Conservation (phyloP, 2,888 invertebrate species). For the Amblyjoppa fuscipennis region DNA sequence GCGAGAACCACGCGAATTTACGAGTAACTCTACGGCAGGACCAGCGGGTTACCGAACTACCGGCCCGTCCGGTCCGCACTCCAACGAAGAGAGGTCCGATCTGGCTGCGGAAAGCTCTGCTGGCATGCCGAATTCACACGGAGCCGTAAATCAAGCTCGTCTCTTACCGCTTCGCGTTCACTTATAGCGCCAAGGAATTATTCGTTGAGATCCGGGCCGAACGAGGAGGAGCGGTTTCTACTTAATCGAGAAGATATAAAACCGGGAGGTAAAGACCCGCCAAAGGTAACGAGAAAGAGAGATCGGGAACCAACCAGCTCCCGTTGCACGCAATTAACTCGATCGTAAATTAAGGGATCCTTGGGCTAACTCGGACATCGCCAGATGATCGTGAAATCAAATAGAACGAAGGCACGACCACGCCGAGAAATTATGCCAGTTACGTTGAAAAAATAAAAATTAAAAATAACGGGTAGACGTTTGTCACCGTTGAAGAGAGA, state of each 20-base stretch:
- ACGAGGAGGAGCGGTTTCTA: conserved; percentile 44
- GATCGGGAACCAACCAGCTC: conserved; percentile 22
- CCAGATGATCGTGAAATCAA: neutral
- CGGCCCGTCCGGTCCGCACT: neutral
- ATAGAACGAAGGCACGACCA: neutral
- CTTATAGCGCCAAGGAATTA: conserved; percentile 52
- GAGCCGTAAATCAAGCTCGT: conserved; percentile 59
- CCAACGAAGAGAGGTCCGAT: neutral
- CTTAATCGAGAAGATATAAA: conserved; percentile 56
- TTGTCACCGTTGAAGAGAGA: no score
- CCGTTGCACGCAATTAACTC: conserved; percentile 50
- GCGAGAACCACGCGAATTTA: conserved; percentile 55
- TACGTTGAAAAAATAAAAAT: no score
- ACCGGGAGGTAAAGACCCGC: conserved; percentile 29
- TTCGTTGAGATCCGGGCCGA: conserved; percentile 40
- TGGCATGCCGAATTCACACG: conserved; percentile 49
- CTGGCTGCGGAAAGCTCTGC: conserved; percentile 19
- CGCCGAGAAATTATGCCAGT: neutral
- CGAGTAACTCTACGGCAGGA: conserved; percentile 45
- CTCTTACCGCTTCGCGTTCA: conserved; percentile 43
- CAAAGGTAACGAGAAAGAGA: conserved; percentile 3
- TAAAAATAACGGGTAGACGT: neutral
- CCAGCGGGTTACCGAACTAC: conserved; percentile 49
- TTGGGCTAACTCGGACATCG: conserved; percentile 18
- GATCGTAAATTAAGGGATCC: conserved; percentile 53